phyloP scores from a whole-genome alignment of 1,140 invertebrate genomes.

The Campodea augens region DNA sequence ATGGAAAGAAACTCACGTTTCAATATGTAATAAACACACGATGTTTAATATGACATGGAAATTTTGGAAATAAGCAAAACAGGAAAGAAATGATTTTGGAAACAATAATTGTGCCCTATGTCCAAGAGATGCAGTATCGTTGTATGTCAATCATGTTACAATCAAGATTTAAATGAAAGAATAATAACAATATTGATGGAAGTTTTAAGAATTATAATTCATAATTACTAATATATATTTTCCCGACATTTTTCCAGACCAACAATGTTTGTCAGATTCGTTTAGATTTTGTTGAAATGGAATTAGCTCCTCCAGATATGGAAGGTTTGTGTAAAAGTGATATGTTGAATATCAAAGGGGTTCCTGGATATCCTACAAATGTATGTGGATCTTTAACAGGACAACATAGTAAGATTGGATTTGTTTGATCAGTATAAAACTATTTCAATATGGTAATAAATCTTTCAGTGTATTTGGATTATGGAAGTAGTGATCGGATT shows the following conservation, averaged over 20 bases:
- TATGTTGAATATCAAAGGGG: conserved; percentile 12
- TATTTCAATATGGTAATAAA: neutral
- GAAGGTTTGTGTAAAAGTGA: conserved; percentile 12
- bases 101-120: too few relatives aligned
- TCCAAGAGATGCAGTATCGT: too few relatives aligned
- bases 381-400: conserved; percentile 12
- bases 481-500: conserved; percentile 13
- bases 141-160: too few relatives aligned
- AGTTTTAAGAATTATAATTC: neutral
- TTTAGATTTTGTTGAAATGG: conserved; percentile 11
- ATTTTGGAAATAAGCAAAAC: too few relatives aligned
- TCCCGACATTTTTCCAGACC: conserved; percentile 7
- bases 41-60: too few relatives aligned
- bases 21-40: neutral
- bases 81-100: too few relatives aligned
- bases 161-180: too few relatives aligned
- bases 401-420: conserved; percentile 11
- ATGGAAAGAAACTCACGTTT: neutral
- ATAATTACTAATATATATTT: neutral
- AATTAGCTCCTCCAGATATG: conserved; percentile 9
- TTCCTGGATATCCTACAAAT: conserved; percentile 9
- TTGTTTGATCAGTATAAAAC: neutral
- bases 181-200: too few relatives aligned
- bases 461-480: conserved; percentile 15
- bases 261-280: conserved; percentile 13